phyloP scores from a whole-genome alignment of 2,797 vertebrate genomes.

The Etheostoma nigrum region DNA sequence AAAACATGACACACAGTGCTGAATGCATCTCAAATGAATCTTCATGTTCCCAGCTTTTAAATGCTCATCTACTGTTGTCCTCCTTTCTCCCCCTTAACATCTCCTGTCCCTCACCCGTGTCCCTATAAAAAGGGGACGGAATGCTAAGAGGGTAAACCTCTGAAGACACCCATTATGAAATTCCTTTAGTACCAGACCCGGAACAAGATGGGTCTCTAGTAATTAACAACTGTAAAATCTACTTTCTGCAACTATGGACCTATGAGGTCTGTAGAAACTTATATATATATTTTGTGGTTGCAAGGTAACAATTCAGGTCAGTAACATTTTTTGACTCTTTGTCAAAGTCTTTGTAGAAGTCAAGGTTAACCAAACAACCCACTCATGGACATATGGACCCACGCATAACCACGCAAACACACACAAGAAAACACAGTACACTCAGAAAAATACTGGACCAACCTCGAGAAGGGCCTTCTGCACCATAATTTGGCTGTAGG shows the following conservation, averaged over 20 bases:
- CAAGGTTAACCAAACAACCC: slow-evolving; percentile 61
- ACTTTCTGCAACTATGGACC: no score
- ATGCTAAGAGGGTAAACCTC: no score
- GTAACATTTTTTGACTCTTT: neutral
- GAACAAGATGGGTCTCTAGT: neutral
- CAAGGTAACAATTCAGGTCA: slow-evolving; percentile 38
- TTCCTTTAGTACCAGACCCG: neutral
- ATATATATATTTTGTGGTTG: neutral
- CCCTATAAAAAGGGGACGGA: no score
- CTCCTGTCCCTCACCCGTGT: no score
- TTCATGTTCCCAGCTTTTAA: no score
- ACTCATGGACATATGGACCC: slow-evolving; percentile 18
- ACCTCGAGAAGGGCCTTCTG: slow-evolving; percentile 90
- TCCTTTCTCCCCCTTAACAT: no score
- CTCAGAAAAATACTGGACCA: slow-evolving; percentile 23
- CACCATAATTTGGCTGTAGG: slow-evolving; percentile 89
- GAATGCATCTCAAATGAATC: no score
- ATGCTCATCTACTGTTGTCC: no score
- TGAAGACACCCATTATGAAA: neutral
- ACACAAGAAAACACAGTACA: neutral
- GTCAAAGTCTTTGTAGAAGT: slow-evolving; percentile 31
- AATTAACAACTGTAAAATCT: neutral
- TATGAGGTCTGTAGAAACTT: neutral
- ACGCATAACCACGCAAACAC: neutral
- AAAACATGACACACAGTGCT: no score